Evolutionary conservation across 2,113 vertebrate species (phyloP).

Genomic region (Leucoraja erinaceus): DNA sequence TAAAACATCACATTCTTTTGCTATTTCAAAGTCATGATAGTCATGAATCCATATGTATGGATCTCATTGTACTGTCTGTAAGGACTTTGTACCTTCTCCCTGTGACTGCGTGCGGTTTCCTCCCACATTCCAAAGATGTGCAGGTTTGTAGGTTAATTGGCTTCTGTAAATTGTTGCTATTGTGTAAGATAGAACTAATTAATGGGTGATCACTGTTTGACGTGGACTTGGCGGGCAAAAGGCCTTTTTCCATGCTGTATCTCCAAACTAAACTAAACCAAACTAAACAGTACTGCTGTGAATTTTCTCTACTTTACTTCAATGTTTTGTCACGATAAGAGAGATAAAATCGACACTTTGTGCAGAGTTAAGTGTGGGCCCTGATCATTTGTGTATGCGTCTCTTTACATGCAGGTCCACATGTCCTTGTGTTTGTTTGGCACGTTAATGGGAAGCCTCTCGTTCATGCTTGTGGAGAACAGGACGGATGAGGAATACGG

Average conservation of each 20-base stretch:
- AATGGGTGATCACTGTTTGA: too few relatives aligned
- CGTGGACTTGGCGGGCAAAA: too few relatives aligned
- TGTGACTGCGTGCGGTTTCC: too few relatives aligned
- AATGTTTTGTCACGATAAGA: neutral
- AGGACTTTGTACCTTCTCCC: too few relatives aligned
- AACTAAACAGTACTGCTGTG: neutral
- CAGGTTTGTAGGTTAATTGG: too few relatives aligned
- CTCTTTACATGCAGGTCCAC: conserved; percentile 62
- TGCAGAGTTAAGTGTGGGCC: neutral
- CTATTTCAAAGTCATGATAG: neutral
- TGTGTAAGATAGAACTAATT: too few relatives aligned
- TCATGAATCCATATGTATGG: neutral
- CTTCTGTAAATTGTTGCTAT: too few relatives aligned
- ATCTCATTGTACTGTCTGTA: neutral
- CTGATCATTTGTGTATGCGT: conserved; percentile 39
- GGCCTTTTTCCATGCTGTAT: too few relatives aligned
- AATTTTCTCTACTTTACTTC: neutral
- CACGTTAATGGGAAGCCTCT: conserved; percentile 66
- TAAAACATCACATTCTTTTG: neutral
- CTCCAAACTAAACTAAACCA: too few relatives aligned
- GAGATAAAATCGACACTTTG: neutral
- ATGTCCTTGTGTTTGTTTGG: conserved; percentile 77
- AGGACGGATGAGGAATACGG: conserved; percentile 74
- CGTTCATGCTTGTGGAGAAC: conserved; percentile 77
- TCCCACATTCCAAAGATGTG: neutral